Conservation (phyloP, 2,113 vertebrate species). For the Hippocampus abdominalis region DNA sequence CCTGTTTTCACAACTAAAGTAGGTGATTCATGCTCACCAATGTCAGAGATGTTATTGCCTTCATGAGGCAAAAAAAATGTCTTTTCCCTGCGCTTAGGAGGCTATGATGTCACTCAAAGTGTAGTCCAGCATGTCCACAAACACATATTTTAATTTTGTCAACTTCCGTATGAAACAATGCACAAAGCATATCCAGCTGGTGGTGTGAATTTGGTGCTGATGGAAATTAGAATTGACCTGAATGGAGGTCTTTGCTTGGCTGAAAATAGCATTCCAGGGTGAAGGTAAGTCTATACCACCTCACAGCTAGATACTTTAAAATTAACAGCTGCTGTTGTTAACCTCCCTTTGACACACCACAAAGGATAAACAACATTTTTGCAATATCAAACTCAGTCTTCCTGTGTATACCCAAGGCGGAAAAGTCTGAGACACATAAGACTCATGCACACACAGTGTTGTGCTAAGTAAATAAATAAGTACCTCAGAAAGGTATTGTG, state of each 20-base stretch:
- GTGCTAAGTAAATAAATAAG: constrained; percentile 59
- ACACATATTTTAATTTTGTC: neutral
- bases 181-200: neutral
- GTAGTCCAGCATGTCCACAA: no score
- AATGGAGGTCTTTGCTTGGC: neutral
- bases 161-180: neutral
- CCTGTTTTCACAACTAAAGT: no score
- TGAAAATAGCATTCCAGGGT: neutral
- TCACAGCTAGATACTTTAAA: constrained; percentile 12
- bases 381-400: constrained; percentile 19
- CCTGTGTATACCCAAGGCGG: constrained; percentile 17
- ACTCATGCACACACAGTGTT: constrained; percentile 38
- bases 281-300: constrained; percentile 28
- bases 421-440: constrained; percentile 29
- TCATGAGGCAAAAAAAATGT: no score
- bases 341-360: constrained; percentile 23
- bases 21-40: no score
- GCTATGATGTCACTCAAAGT: no score
- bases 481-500: constrained; percentile 40
- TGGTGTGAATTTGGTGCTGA: neutral
- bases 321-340: constrained; percentile 32
- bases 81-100: no score
- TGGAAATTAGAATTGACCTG: neutral
- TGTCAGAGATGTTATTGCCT: no score
- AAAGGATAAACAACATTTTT: constrained; percentile 27